A percentile compares a stretch with the other conserved stretches of the same genome.
Evolutionary conservation across 2,888 invertebrate genomes (phyloP).

Genomic region (Drosophila mayaguana): DNA sequence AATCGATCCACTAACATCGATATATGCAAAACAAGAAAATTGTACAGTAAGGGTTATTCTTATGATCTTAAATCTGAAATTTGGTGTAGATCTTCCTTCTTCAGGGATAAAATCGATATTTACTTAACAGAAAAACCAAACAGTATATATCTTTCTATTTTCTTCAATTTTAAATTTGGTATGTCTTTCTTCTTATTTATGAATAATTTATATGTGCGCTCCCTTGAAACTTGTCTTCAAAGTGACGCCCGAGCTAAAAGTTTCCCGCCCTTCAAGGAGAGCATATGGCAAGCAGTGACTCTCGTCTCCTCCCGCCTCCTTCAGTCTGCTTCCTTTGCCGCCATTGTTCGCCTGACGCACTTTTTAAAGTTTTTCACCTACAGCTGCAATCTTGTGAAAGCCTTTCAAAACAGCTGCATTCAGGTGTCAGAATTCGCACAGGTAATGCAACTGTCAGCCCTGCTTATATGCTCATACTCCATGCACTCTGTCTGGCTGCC

Average conservation of each 20-base stretch:
- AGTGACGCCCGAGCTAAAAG: slow-evolving; percentile 6
- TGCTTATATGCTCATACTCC: slow-evolving; percentile 4
- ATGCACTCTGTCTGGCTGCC: background rate
- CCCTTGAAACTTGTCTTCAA: background rate
- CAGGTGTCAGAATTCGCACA: slow-evolving; percentile 37
- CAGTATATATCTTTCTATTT: no score
- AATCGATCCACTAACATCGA: no score
- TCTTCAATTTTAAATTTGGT: no score
- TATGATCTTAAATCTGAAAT: background rate
- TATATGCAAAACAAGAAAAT: no score
- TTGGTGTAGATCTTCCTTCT: background rate
- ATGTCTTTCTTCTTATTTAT: no score
- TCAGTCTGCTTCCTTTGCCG: no score
- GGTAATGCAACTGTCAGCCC: slow-evolving; percentile 41
- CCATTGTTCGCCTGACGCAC: background rate
- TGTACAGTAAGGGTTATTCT: no score
- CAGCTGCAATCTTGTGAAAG: slow-evolving; percentile 38
- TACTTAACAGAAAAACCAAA: no score
- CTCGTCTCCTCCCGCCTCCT: background rate
- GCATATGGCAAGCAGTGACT: slow-evolving; percentile 5
- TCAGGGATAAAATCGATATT: no score
- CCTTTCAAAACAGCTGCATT: slow-evolving; percentile 42
- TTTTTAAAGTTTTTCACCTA: slow-evolving; percentile 24
- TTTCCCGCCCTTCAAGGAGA: slow-evolving; percentile 10
- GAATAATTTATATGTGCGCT: background rate